A percentile compares a stretch with the other conserved stretches of the same genome.
phyloP scores from a whole-genome alignment of 2,797 vertebrate genomes.

The Nyctalus aviator region DNA sequence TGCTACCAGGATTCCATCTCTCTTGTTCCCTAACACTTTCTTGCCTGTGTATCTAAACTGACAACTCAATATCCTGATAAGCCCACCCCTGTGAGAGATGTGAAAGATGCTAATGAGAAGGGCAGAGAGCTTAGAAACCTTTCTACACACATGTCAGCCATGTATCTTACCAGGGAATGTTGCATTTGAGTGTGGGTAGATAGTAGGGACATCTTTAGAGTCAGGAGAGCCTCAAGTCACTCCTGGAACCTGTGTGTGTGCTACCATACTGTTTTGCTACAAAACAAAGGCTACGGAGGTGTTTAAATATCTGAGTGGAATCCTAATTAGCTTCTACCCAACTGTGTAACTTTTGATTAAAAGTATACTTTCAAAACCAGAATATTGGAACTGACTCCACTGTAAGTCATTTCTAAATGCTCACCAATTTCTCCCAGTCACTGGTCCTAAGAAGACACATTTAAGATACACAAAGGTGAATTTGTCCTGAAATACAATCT shows the following conservation, averaged over 20 bases:
- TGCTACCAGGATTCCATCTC: neutral
- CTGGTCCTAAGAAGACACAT: neutral
- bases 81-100: neutral
- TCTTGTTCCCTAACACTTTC: neutral
- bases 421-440: neutral
- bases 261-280: neutral
- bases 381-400: neutral
- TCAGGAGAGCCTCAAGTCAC: neutral
- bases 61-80: neutral
- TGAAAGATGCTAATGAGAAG: neutral
- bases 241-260: neutral
- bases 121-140: neutral
- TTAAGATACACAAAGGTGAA: neutral
- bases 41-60: constrained; percentile 15
- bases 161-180: neutral
- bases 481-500: constrained; percentile 1
- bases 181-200: neutral
- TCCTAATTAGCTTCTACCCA: constrained; percentile 6
- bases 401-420: neutral
- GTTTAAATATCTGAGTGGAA: neutral
- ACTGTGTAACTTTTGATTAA: constrained; percentile 6
- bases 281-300: neutral
- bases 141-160: neutral
- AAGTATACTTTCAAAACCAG: neutral
- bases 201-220: neutral